Evolutionary conservation across 2,888 invertebrate species (phyloP).

Genomic region (Andrena chrysosceles): DNA sequence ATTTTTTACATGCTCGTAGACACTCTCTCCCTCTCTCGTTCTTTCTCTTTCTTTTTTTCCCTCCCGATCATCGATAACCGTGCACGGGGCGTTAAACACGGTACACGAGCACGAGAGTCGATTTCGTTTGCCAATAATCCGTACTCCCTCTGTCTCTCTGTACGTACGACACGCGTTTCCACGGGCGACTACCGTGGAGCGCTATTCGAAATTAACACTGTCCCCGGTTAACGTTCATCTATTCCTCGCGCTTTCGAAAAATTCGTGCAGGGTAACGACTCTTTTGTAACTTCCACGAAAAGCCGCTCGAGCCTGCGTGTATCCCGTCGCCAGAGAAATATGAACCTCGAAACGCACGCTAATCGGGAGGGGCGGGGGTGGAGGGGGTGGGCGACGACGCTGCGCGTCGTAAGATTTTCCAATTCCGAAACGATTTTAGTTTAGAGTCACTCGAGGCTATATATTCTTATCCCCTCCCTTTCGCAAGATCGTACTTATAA

Average conservation of each 20-base stretch:
- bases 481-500: slow-evolving; percentile 7
- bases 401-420: background rate
- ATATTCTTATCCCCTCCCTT: background rate
- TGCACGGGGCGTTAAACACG: slow-evolving; percentile 3
- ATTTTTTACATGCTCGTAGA: background rate
- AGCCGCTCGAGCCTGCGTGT: background rate
- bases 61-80: slow-evolving; percentile 4
- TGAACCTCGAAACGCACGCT: background rate
- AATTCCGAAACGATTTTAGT: background rate
- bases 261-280: slow-evolving; percentile 54
- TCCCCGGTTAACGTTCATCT: slow-evolving; percentile 1
- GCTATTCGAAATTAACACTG: background rate
- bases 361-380: background rate
- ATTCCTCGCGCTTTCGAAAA: background rate
- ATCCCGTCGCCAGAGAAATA: background rate
- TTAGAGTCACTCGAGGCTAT: background rate
- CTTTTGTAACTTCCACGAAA: slow-evolving; percentile 45
- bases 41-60: slow-evolving; percentile 39
- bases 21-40: slow-evolving; percentile 15
- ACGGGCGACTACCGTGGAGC: background rate
- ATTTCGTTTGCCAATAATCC: slow-evolving; percentile 23
- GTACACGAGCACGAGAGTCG: slow-evolving; percentile 21
- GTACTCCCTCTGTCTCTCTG: slow-evolving; percentile 17
- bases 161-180: background rate
- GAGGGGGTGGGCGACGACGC: background rate